Evolutionary conservation across 2,888 invertebrate species (phyloP).

Genomic region (Cryptus armator): DNA sequence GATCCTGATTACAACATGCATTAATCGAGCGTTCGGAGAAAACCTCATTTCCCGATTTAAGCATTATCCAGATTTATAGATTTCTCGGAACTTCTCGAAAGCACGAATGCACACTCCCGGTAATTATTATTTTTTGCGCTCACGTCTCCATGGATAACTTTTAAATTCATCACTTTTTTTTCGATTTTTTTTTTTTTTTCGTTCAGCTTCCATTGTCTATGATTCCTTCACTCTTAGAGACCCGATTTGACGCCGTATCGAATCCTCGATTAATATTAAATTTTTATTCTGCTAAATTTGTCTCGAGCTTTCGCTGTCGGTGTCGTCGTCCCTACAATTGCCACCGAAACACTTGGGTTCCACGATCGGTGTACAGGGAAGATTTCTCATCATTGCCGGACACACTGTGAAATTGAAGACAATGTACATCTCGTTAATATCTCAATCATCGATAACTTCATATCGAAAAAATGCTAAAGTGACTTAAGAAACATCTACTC

Average conservation of each 20-base stretch:
- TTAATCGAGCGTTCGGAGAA: slow-evolving; percentile 4
- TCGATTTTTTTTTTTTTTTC: slow-evolving; percentile 9
- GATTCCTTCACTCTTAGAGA: not conserved
- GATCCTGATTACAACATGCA: not conserved
- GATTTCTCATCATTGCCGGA: slow-evolving; percentile 62
- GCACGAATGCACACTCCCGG: not conserved
- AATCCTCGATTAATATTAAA: slow-evolving; percentile 4
- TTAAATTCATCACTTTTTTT: not conserved
- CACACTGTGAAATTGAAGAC: slow-evolving; percentile 37
- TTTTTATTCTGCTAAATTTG: slow-evolving; percentile 20
- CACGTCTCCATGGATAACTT: not conserved
- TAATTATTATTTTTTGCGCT: slow-evolving; percentile 1
- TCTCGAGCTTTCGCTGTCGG: slow-evolving; percentile 30
- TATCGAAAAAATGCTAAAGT: slow-evolving; percentile 4
- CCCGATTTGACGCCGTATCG: not conserved
- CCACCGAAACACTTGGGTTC: slow-evolving; percentile 71
- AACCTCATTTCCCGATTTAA: not conserved
- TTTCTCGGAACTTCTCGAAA: not conserved
- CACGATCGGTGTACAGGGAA: slow-evolving; percentile 55
- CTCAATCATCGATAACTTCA: not conserved
- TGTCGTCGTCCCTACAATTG: slow-evolving; percentile 65
- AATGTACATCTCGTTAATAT: not conserved
- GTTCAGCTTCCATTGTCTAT: not conserved
- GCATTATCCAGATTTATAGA: not conserved
- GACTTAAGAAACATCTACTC: not conserved